Evolutionary conservation across 1,140 invertebrate genomes (phyloP).

Genomic region (Brachionus koreanus): DNA sequence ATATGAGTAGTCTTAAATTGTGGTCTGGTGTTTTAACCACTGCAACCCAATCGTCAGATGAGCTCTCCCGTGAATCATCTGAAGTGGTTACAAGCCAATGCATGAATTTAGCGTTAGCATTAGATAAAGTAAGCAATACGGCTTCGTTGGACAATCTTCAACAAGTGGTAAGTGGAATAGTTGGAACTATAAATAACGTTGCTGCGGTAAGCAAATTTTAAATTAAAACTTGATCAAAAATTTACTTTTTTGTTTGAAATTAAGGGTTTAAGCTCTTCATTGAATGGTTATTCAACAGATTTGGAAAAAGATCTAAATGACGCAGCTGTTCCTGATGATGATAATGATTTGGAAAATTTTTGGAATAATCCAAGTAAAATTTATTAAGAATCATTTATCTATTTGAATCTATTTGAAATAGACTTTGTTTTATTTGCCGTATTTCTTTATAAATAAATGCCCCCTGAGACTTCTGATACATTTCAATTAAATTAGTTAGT

Average conservation of each 20-base stretch:
- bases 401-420: too few relatives aligned
- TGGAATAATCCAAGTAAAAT: neutral
- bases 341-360: constrained; percentile 32
- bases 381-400: neutral
- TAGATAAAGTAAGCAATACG: neutral
- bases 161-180: neutral
- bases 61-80: neutral
- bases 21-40: neutral
- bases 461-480: too few relatives aligned
- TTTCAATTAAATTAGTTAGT: too few relatives aligned
- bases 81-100: neutral
- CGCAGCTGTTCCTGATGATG: neutral
- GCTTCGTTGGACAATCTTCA: constrained; percentile 16
- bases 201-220: neutral
- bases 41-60: constrained; percentile 17
- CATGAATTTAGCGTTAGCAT: neutral
- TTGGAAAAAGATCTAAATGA: constrained; percentile 10
- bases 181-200: constrained; percentile 2
- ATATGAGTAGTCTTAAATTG: neutral
- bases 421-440: neutral
- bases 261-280: constrained; percentile 30
- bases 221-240: neutral
- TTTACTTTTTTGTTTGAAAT: neutral
- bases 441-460: too few relatives aligned
- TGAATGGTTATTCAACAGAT: constrained; percentile 18